Evolutionary conservation across 2,797 vertebrate genomes (phyloP).

Genomic region (Lagorchestes hirsutus): DNA sequence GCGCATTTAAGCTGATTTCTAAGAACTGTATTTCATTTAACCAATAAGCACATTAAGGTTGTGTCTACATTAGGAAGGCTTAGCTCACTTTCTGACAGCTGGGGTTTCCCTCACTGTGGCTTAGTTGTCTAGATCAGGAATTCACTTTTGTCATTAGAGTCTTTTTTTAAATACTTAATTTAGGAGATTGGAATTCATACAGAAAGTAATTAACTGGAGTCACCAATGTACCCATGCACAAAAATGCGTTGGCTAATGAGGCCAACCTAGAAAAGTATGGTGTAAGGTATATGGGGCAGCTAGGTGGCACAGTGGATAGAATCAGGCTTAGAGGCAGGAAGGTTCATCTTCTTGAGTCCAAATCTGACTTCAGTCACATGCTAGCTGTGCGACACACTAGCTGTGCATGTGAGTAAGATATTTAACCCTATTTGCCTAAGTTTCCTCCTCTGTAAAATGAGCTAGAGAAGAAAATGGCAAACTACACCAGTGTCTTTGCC

Average conservation of each 20-base stretch:
- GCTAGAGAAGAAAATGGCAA: background rate
- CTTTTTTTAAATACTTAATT: background rate
- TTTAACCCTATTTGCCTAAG: background rate
- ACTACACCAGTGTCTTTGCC: background rate
- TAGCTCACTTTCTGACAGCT: conserved; percentile 54
- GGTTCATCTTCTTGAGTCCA: background rate
- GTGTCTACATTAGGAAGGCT: conserved; percentile 59
- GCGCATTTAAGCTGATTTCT: conserved; percentile 65
- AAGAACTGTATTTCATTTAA: conserved; percentile 65
- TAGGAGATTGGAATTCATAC: background rate
- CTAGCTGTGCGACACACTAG: background rate
- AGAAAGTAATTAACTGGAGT: background rate
- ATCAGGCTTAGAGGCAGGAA: background rate
- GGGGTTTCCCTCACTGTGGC: conserved; percentile 56
- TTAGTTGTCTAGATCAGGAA: conserved; percentile 26
- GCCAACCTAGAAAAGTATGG: background rate
- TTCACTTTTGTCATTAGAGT: conserved; percentile 19
- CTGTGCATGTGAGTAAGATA: background rate
- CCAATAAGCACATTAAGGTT: conserved; percentile 64
- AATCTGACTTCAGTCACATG: background rate
- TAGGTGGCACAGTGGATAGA: background rate
- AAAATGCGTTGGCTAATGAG: background rate
- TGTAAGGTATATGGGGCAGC: background rate
- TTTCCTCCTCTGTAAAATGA: background rate
- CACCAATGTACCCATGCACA: background rate